Evolutionary conservation across 2,113 vertebrate genomes (phyloP), one percentile per base, ranked within the genome.

Genomic region (Fulica atra): DNA sequence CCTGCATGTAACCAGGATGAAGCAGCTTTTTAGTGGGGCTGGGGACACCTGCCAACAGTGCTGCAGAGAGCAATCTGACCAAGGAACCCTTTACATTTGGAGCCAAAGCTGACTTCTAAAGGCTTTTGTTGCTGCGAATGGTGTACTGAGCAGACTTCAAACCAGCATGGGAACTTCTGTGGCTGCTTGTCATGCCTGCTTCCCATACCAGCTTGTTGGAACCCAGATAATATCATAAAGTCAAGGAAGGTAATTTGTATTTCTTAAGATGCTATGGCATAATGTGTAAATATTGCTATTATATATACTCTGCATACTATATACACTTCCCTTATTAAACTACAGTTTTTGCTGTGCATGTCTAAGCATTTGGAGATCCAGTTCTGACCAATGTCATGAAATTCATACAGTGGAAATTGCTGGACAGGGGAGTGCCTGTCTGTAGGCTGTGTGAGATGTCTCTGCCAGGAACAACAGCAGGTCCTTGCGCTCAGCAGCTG

Each of bases 1-100:
- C 48, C 73, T 77, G 17, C 4, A 0, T 23, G 25, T n/a, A 36
- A 56, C 28, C 28, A 2, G 0, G 4, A 7, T 4, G 15, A 61
- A 23, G 40, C 50, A 60, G 38, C 63, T 51, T 86, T 72, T 53
- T 63, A 77, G 66, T 4, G 26, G 31, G 26, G 16, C 29, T 53
- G 26, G 31, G n/a, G 21, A 63, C 7, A 46, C 31, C 3, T 1
- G 53, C 66, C 71, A 91, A 42, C 57, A 71, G 83, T 9, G 2
- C 76, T n/a, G 83, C 53, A 54, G 76, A 66, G 46, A 24, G 18
- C 3, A 2, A 2, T 18, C 44, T 44, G 54, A 81, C 25, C 18
- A 72, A 86, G 54, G 29, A 33, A 51, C 29, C 31, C 44, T 31
- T 38, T 3, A 48, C 76, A 60, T 35, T 33, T 77, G 54, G 50